Conservation (phyloP, 2,797 vertebrate genomes). For the Amblyopsis hoosieri region DNA sequence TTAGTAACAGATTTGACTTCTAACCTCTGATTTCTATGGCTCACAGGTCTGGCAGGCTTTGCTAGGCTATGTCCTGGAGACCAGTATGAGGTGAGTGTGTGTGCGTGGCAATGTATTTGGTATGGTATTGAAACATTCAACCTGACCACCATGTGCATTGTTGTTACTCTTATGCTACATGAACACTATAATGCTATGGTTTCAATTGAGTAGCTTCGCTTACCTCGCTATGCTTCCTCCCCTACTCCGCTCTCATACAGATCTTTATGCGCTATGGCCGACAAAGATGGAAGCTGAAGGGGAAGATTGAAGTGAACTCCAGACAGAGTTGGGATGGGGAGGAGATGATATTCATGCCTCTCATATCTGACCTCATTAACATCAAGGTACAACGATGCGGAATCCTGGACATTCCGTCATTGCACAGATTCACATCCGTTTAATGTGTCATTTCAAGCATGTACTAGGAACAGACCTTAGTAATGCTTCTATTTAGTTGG, state of each 20-base stretch:
- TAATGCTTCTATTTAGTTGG: too few relatives aligned
- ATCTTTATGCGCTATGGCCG: slow-evolving; percentile 97
- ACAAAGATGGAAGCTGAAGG: slow-evolving; percentile 97
- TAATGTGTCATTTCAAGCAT: too few relatives aligned
- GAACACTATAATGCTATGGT: neutral
- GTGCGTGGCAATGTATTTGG: neutral
- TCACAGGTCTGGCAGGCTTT: slow-evolving; percentile 77
- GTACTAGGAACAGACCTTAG: too few relatives aligned
- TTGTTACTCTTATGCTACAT: neutral
- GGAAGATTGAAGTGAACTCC: slow-evolving; percentile 93
- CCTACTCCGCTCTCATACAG: slow-evolving; percentile 58
- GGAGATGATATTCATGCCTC: slow-evolving; percentile 92
- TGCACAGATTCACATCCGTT: too few relatives aligned
- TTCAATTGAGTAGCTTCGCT: neutral
- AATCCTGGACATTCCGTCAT: too few relatives aligned
- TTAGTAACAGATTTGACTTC: too few relatives aligned
- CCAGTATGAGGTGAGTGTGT: slow-evolving; percentile 75
- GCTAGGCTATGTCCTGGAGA: slow-evolving; percentile 62
- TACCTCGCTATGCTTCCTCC: neutral
- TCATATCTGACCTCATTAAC: slow-evolving; percentile 92
- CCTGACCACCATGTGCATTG: neutral
- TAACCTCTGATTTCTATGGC: too few relatives aligned
- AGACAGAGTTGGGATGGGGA: slow-evolving; percentile 98
- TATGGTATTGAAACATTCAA: neutral
- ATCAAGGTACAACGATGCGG: slow-evolving; percentile 85